These are phyloP conservation scores for Neodontobutis hainanensis DNA, from an alignment of 2,113 vertebrate species.

Conservation along the genomic window DNA sequence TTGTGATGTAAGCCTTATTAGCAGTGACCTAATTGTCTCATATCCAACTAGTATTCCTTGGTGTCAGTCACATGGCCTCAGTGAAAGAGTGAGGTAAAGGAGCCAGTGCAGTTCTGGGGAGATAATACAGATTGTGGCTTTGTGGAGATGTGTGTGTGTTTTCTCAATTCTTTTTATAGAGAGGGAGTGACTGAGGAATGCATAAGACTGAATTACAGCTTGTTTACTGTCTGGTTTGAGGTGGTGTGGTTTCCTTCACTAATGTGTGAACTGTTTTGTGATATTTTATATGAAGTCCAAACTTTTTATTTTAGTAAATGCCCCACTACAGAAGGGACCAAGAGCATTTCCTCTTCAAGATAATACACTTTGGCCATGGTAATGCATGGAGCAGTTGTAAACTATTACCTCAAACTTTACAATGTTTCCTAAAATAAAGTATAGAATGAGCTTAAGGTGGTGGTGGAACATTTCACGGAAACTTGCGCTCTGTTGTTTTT, in stretches of 20 bases:
- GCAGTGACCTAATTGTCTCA: conserved; percentile 51
- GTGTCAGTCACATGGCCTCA: conserved; percentile 53
- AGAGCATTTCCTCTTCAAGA: conserved; percentile 11
- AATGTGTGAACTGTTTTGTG: conserved; percentile 11
- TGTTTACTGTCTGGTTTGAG: conserved; percentile 40
- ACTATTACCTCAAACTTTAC: conserved; percentile 8
- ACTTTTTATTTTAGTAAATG: conserved; percentile 11
- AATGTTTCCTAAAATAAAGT: neutral
- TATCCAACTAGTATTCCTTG: conserved; percentile 40
- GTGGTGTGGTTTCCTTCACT: conserved; percentile 11
- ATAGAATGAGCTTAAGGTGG: neutral
- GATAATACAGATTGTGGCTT: conserved; percentile 32
- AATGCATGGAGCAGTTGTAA: conserved; percentile 1
- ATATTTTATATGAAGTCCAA: neutral
- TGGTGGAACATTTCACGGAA: neutral
- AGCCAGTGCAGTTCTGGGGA: conserved; percentile 16
- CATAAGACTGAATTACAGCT: conserved; percentile 34
- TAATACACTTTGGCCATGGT: neutral
- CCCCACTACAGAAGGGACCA: conserved; percentile 1
- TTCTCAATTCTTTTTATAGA: conserved; percentile 47
- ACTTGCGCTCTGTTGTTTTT: conserved; percentile 17
- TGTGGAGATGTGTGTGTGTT: conserved; percentile 18
- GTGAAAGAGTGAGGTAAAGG: conserved; percentile 33
- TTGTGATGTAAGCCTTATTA: conserved; percentile 19
- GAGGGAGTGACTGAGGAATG: conserved; percentile 49